Evolutionary conservation across 1,140 invertebrate species (phyloP), one percentile per base, ranked within the genome.

Genomic region (Lysiphlebus fabarum): DNA sequence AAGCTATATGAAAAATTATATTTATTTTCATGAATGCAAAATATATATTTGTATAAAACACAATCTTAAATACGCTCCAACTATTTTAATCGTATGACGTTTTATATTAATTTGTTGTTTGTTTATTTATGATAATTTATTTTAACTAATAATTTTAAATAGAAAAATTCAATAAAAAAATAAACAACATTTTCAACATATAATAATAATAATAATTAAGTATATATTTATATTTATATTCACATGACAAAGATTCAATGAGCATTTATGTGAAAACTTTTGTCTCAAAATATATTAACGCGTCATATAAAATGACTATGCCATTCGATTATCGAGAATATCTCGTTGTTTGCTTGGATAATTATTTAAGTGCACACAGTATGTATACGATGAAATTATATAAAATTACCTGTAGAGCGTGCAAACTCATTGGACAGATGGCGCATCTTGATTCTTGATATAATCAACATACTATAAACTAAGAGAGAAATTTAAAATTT

Each of bases 291-390:
- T 60, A 60, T 60, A 55, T 60, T 44, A 55, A 47, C 53, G 38
- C 53, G 58, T 60, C 58, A 60, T 40, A 47, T 49, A 36, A 10
- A 55, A 42, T 43, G 53, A 55, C 58, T 42, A 54, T 40, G 58
- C 36, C 58, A 43, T 53, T 60, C 58, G 58, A 60, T 60, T 60
- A 59, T 59, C 53, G 53, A 48, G 53, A 60, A 55, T 51, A 51
- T 55, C 53, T 55, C 51, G 58, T 60, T 54, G 58, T 60, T 60
- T 60, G 53, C 53, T 54, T 60, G 53, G 58, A 60, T 60, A 60
- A 60, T 60, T 60, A 60, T 60, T 60, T 55, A 60, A 60, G 38
- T 12, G 34, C 10, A n/a, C 36, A 36, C 49, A 37, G 49, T 37
- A 11, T 40, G 53, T 41, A n/a, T n/a, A 26, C 58, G 58, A 60